Conservation (phyloP, 2,113 vertebrate genomes). For the Peromyscus californicus region DNA sequence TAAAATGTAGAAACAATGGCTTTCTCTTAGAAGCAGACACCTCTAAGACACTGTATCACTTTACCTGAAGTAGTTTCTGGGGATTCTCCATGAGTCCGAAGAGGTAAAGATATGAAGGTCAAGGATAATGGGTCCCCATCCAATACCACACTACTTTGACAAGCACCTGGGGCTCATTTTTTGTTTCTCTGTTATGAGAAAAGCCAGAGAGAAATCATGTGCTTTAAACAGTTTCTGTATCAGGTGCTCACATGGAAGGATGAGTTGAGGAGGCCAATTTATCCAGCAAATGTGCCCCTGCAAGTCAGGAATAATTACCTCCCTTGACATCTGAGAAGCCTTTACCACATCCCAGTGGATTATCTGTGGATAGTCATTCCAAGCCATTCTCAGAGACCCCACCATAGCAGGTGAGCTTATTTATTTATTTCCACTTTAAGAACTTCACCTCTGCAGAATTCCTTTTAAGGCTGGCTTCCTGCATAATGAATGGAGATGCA, state of each 20-base stretch:
- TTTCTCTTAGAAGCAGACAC: not conserved
- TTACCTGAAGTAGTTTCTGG: conserved; percentile 12
- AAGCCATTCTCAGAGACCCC: conserved; percentile 48
- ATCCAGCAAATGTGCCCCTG: conserved; percentile 51
- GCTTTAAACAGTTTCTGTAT: conserved; percentile 62
- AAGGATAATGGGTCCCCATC: conserved; percentile 64
- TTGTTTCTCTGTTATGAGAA: conserved; percentile 62
- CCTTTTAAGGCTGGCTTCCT: conserved; percentile 64
- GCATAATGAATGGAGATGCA: conserved; percentile 75
- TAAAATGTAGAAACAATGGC: not conserved
- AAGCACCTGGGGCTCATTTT: conserved; percentile 47
- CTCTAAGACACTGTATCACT: not conserved
- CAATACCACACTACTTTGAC: conserved; percentile 49
- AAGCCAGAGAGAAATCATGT: conserved; percentile 36
- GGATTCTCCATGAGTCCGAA: conserved; percentile 13
- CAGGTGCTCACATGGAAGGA: conserved; percentile 38
- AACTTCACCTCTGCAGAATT: conserved; percentile 38
- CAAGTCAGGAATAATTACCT: conserved; percentile 70
- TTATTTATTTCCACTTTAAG: conserved; percentile 74
- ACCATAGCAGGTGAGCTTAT: conserved; percentile 54
- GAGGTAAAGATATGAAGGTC: conserved; percentile 55
- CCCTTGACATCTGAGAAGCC: conserved; percentile 42
- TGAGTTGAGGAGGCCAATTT: conserved; percentile 59
- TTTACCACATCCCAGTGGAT: not conserved
- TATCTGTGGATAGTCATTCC: conserved; percentile 17